These are phyloP conservation scores for Dendrolimus houi DNA, from an alignment of 2,888 invertebrate species.

Conservation along the genomic window DNA sequence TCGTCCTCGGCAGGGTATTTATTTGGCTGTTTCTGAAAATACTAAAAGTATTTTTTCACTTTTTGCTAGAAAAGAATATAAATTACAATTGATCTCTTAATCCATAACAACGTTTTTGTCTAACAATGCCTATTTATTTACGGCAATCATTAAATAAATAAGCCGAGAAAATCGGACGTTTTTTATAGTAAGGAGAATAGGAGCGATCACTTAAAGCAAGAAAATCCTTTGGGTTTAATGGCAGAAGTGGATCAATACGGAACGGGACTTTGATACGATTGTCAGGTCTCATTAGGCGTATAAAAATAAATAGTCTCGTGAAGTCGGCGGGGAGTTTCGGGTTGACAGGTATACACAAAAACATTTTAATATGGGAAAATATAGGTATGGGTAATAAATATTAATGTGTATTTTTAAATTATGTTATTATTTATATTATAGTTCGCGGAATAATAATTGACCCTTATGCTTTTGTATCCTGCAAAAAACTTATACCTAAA, in stretches of 20 bases:
- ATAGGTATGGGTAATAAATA: no score
- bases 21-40: no score
- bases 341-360: not conserved
- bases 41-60: no score
- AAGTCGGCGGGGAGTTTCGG: conserved; percentile 21
- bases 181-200: not conserved
- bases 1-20: no score
- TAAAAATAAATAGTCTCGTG: conserved; percentile 59
- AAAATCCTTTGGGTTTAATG: conserved; percentile 10
- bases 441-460: no score
- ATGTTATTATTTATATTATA: no score
- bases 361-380: no score
- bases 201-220: not conserved
- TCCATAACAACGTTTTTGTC: no score
- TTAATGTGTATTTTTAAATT: no score
- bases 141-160: not conserved
- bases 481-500: no score
- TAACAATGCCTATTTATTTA: no score
- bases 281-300: conserved; percentile 61
- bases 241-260: conserved; percentile 30
- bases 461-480: no score
- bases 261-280: conserved; percentile 32
- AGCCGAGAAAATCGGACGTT: not conserved
- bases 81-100: not conserved
- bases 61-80: not conserved